Conservation (phyloP, 2,113 vertebrate species). For the Aviceda subcristata region DNA sequence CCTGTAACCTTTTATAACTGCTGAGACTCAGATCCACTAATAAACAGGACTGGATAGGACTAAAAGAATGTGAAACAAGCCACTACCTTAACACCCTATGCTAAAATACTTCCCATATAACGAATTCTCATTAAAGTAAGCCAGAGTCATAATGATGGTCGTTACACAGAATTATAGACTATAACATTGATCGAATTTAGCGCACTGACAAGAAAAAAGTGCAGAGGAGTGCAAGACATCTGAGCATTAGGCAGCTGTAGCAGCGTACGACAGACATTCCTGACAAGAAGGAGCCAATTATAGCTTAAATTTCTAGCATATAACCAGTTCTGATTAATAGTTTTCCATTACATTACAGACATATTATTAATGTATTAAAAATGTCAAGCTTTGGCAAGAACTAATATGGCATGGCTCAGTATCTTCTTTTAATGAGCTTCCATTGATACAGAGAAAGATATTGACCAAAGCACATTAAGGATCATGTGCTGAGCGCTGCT, state of each 20-base stretch:
- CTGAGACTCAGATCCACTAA: neutral
- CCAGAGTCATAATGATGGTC: slow-evolving; percentile 68
- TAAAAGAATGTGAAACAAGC: neutral
- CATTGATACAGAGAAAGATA: slow-evolving; percentile 72
- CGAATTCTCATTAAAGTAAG: slow-evolving; percentile 68
- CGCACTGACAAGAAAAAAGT: slow-evolving; percentile 67
- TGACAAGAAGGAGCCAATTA: slow-evolving; percentile 89
- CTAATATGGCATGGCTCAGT: slow-evolving; percentile 56
- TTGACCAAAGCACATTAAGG: slow-evolving; percentile 72
- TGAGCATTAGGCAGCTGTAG: slow-evolving; percentile 78
- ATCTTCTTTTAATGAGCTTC: slow-evolving; percentile 84
- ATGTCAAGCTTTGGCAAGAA: slow-evolving; percentile 78
- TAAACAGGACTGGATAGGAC: neutral
- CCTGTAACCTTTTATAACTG: neutral
- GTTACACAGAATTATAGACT: slow-evolving; percentile 73
- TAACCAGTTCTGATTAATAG: slow-evolving; percentile 87
- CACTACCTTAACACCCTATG: neutral
- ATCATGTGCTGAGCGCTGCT: slow-evolving; percentile 67
- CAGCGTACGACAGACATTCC: slow-evolving; percentile 74
- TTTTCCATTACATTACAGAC: slow-evolving; percentile 82
- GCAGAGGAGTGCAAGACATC: slow-evolving; percentile 67
- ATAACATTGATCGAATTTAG: slow-evolving; percentile 63
- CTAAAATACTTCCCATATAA: slow-evolving; percentile 30
- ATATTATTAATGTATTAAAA: slow-evolving; percentile 89
- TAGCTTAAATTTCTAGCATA: slow-evolving; percentile 81